A percentile compares a stretch with the other conserved stretches of the same genome.
Conservation (phyloP, 2,797 vertebrate genomes). For the Sebastes taczanowskii region DNA sequence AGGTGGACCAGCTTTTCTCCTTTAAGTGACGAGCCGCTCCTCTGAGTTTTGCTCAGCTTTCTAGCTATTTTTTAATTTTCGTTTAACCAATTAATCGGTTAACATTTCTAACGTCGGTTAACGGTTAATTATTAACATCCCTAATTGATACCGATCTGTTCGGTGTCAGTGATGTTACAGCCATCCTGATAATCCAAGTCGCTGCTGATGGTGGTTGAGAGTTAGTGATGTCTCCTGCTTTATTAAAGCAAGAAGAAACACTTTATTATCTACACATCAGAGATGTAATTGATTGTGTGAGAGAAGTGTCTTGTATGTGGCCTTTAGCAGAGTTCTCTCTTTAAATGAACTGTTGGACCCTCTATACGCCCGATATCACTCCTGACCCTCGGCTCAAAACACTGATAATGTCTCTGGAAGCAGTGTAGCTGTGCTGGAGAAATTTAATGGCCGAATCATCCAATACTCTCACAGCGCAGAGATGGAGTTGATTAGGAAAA, state of each 20-base stretch:
- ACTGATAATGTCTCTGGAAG: constrained; percentile 24
- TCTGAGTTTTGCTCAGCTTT: too few species aligned
- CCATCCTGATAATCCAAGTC: not conserved
- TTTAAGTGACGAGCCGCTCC: too few species aligned
- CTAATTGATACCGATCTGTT: too few species aligned
- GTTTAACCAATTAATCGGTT: too few species aligned
- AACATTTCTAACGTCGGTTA: too few species aligned
- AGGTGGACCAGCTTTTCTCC: too few species aligned
- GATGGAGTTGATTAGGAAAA: constrained; percentile 20
- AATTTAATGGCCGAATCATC: constrained; percentile 14
- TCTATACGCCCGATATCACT: not conserved
- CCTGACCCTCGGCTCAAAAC: not conserved
- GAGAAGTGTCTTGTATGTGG: not conserved
- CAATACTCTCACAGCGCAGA: not conserved
- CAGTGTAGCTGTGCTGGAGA: constrained; percentile 22
- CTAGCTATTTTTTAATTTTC: too few species aligned
- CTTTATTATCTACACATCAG: not conserved
- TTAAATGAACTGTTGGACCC: constrained; percentile 26
- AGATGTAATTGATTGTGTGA: constrained; percentile 3
- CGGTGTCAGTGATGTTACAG: not conserved
- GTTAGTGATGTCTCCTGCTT: not conserved
- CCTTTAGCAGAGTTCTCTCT: not conserved
- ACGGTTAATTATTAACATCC: too few species aligned
- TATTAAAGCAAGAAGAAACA: not conserved
- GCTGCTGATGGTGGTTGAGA: not conserved